Evolutionary conservation across 2,797 vertebrate genomes (phyloP), one percentile per base, ranked within the genome.

Genomic region (Pempheris klunzingeri): DNA sequence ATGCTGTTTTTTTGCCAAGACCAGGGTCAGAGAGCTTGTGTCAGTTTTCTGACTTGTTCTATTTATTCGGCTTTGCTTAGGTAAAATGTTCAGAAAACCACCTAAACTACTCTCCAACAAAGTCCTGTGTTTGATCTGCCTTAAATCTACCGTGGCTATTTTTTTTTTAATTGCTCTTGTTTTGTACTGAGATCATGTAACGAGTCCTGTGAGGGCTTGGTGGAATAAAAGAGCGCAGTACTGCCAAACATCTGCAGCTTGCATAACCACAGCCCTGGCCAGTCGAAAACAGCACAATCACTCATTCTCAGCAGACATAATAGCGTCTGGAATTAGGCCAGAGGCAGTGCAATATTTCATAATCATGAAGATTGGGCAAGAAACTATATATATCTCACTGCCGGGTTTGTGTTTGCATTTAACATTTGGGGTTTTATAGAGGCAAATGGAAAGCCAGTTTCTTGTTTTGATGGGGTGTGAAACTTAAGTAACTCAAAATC

Each of bases 171-270:
- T 43, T 63, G 80, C 57, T 74, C 74, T 82, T 85, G 70, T 88
- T 90, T 74, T 88, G 70, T 78, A 64, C 71, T 53, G 39, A 50
- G 87, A 72, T 87, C 69, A 65, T 66, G 81, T 86, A 85, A 75
- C 68, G 4, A 24, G 43, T 68, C 80, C 69, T 78, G 65, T 30
- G 68, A 74, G 85, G 76, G 18, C 43, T 57, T 10, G 7, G 49
- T 71, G 77, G 67, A 83, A 81, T 83, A 52, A 86, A 76, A 67
- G 47, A 80, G 70, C 74, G 65, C 63, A 72, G 74, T 38, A 4
- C 44, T 67, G 90, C 83, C 88, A 92, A 88, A 93, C 92, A 90
- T 91, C 90, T 94, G 90, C 80, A 85, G 79, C 52, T 93, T 94
- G 77, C 88, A 79, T 90, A 93, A 94, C 89, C 79, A 20, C 59